These are phyloP conservation scores for Eupelmus urozonus DNA, from an alignment of 2,888 invertebrate species.

Conservation along the genomic window DNA sequence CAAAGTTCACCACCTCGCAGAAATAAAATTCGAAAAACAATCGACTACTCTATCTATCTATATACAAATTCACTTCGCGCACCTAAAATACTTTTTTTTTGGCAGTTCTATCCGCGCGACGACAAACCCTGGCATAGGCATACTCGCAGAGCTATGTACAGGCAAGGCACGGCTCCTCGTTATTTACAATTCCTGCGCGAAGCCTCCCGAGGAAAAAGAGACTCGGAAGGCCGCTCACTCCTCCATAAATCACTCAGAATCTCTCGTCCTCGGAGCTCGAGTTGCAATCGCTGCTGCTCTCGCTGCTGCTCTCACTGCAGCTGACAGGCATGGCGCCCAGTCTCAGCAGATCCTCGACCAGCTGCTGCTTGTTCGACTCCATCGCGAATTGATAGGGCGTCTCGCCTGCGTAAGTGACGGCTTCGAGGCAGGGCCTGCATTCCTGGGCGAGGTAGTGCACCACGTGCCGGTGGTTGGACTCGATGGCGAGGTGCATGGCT, in stretches of 20 bases:
- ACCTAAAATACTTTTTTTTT: too few relatives aligned
- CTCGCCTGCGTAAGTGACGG: slow-evolving; percentile 84
- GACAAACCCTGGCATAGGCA: too few relatives aligned
- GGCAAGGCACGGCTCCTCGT: too few relatives aligned
- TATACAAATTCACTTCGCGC: too few relatives aligned
- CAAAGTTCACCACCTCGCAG: too few relatives aligned
- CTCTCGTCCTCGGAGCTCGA: slow-evolving; percentile 18
- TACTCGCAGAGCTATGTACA: too few relatives aligned
- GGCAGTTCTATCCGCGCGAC: too few relatives aligned
- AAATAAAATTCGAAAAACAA: too few relatives aligned
- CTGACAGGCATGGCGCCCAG: slow-evolving; percentile 68
- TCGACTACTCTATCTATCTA: too few relatives aligned
- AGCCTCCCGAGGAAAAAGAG: too few relatives aligned
- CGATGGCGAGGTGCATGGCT: slow-evolving; percentile 87
- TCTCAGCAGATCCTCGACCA: slow-evolving; percentile 73
- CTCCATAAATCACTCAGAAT: neutral
- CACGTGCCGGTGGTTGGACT: slow-evolving; percentile 82
- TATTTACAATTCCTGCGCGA: too few relatives aligned
- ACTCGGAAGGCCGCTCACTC: too few relatives aligned
- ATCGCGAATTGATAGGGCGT: slow-evolving; percentile 85
- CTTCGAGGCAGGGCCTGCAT: slow-evolving; percentile 81
- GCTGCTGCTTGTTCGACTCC: slow-evolving; percentile 58
- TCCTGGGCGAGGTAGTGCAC: slow-evolving; percentile 83
- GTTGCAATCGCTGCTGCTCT: neutral
- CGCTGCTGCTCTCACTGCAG: neutral